These are phyloP conservation scores for Microhierax caerulescens DNA, from an alignment of 2,797 vertebrate species.

Conservation along the genomic window DNA sequence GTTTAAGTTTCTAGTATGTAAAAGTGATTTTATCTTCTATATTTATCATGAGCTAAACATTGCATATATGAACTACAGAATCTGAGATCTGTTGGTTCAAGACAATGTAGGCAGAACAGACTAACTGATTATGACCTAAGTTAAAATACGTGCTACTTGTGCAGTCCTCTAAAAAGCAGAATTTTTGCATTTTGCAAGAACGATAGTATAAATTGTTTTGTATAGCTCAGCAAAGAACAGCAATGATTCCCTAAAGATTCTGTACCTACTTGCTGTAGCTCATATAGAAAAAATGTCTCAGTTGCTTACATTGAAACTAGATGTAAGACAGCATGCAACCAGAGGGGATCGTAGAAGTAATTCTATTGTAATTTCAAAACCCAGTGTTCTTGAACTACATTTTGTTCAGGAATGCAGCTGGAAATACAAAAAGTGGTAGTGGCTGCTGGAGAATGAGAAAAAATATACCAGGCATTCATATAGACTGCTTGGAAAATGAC, in stretches of 20 bases:
- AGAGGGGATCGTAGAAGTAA: background rate
- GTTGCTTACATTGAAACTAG: background rate
- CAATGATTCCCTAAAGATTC: background rate
- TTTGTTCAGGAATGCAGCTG: background rate
- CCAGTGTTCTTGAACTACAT: background rate
- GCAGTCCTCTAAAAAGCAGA: background rate
- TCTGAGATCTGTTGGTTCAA: background rate
- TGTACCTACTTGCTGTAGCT: background rate
- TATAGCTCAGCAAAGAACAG: background rate
- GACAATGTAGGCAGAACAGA: background rate
- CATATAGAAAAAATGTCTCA: background rate
- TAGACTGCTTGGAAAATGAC: background rate
- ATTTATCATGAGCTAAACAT: background rate
- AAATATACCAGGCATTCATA: background rate
- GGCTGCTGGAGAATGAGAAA: background rate
- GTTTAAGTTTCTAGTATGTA: background rate
- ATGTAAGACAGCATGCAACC: background rate
- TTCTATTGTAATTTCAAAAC: background rate
- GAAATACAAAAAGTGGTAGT: background rate
- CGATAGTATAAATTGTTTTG: background rate
- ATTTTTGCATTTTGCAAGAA: background rate
- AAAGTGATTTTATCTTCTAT: background rate
- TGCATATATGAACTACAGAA: background rate
- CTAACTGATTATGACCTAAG: background rate
- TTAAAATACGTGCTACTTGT: background rate